Percentiles rank a stretch among this genome's conserved stretches.
These are phyloP conservation scores for Latrodectus elegans DNA, from an alignment of 2,888 invertebrate genomes.

Conservation along the genomic window DNA sequence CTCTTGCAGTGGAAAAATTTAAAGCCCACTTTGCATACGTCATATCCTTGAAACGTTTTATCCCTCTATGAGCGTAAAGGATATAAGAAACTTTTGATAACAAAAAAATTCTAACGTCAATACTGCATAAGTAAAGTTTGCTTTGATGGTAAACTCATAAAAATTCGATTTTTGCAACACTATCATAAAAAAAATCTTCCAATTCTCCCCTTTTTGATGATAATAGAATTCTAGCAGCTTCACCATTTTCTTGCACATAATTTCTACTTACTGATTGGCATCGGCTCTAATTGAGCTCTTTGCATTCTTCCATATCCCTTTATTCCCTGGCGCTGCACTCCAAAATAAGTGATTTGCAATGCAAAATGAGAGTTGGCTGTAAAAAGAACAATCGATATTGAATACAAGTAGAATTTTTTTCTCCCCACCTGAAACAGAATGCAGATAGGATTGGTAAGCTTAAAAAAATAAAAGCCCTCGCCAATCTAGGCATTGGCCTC, in stretches of 20 bases:
- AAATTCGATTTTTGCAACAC: not conserved
- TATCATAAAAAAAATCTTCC: not conserved
- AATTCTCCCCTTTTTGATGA: not conserved
- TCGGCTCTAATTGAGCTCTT: conserved; percentile 2
- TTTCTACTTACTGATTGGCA: not conserved
- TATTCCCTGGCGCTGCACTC: not conserved
- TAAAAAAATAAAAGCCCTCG: not conserved
- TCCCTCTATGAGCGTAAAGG: too few species aligned
- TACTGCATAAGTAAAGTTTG: too few species aligned
- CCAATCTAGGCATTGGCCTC: not conserved
- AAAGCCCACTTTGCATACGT: too few species aligned
- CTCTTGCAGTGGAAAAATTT: too few species aligned
- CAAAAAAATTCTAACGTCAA: too few species aligned
- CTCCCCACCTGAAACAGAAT: too few species aligned
- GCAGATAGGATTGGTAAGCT: not conserved
- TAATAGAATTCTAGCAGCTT: not conserved
- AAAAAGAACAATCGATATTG: too few species aligned
- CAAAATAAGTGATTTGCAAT: not conserved
- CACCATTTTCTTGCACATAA: not conserved
- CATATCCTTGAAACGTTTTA: too few species aligned
- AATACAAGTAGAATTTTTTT: too few species aligned
- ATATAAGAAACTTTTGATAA: too few species aligned
- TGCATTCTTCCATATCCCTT: not conserved
- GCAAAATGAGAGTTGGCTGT: not conserved
- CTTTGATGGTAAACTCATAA: not conserved